These are phyloP conservation scores for honey bee (Apis mellifera) DNA, from an alignment of 1,140 invertebrate species.

Conservation along the genomic window DNA sequence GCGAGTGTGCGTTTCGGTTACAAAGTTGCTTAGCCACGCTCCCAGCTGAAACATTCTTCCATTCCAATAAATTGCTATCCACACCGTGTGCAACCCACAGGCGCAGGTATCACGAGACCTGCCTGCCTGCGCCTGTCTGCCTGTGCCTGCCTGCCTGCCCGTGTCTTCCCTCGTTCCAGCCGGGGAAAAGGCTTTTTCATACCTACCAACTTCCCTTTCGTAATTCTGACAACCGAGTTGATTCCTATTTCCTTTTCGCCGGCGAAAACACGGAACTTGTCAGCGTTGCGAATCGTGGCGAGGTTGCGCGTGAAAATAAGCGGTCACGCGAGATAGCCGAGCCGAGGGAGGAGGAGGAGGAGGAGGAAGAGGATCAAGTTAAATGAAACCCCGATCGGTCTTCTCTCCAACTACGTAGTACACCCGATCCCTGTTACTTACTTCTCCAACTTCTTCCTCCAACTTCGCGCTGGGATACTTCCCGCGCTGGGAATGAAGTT, in stretches of 20 bases:
- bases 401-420: not conserved
- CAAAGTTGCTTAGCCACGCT: conserved; percentile 13
- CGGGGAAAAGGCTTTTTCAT: not conserved
- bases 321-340: conserved; percentile 31
- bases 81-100: conserved; percentile 35
- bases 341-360: not conserved
- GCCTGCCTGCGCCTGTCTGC: too few relatives aligned
- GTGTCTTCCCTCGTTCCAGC: conserved; percentile 7
- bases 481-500: not conserved
- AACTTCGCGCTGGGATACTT: not conserved
- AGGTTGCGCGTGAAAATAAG: conserved; percentile 27
- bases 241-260: conserved; percentile 38
- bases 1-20: not conserved
- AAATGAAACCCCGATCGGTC: conserved; percentile 39
- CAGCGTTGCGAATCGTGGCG: conserved; percentile 12
- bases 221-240: conserved; percentile 32
- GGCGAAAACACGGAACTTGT: conserved; percentile 25
- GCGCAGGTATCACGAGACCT: conserved; percentile 17
- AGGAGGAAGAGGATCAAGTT: conserved; percentile 22
- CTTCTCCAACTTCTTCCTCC: not conserved
- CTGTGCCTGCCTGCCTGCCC: not conserved
- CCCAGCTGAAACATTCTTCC: conserved; percentile 26
- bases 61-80: conserved; percentile 53
- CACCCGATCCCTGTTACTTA: conserved; percentile 3
- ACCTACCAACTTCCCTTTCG: not conserved